Base-by-base conservation (phyloP, 2,888 invertebrate species). In the Lasioglossum pauxillum region DNA sequence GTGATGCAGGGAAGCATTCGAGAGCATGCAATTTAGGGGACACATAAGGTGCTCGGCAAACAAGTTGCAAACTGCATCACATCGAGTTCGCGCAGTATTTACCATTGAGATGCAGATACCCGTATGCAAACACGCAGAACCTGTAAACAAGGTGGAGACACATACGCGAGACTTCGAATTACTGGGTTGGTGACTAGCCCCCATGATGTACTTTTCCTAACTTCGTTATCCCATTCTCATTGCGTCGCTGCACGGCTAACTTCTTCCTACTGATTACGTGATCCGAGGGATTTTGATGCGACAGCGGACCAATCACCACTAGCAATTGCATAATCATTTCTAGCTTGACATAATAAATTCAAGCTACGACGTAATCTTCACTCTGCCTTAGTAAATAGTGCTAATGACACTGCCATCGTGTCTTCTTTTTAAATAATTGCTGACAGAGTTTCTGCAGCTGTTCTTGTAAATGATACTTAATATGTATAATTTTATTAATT, bases 201-300 rank as follows among this genome's bases (percentile, higher is more conserved):
- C 84, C 74, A 80, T 83, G 84, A 84, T 89, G 90, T 90, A 90
- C 90, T 90, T 89, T 90, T 90, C 88, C 90, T 90, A 90, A 90
- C 90, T 89, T 90, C 90, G 82, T 90, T 90, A 90, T 87, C 78
- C 82, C 53, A 57, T 81, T 84, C 77, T 71, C 72, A 71, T 84
- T 78, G 57, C 80, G 74, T 75, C 49, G 64, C 19, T 41, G 31
- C 74, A 49, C 76, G 49, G 8, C 49, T 41, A 75, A 78, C 81
- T 81, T 81, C 77, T 84, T 84, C 85, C 69, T 35, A 35, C 75
- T 76, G 85, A 86, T 85, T 85, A 85, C 67, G 78, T 69, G 67
- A 41, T 49, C 75, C 53, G 16, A 23, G 46, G 46, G 3, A 38
- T 82, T 78, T 41, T 64, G n/a, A 75, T 16, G 14, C 27, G 60